phyloP scores from a whole-genome alignment of 2,888 invertebrate species.

The Tiliacea citrago region DNA sequence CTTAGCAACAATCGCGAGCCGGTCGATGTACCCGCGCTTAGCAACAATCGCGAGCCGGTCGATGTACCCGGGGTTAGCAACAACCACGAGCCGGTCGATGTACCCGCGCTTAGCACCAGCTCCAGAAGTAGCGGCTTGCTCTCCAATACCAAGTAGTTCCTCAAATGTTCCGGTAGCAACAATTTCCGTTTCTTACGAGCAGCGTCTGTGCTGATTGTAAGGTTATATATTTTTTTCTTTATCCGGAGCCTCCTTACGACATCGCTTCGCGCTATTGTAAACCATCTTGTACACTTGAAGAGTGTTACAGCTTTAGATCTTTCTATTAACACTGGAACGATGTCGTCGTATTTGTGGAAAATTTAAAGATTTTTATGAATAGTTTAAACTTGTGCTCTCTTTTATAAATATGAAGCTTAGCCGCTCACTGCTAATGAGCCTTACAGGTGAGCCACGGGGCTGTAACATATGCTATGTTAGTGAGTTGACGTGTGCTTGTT shows the following conservation, averaged over 20 bases:
- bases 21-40: too few species aligned
- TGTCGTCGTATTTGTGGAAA: neutral
- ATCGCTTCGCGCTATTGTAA: neutral
- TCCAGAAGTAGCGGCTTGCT: neutral
- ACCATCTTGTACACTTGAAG: neutral
- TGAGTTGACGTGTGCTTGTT: constrained; percentile 69
- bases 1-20: too few species aligned
- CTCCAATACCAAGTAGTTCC: neutral
- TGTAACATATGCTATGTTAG: neutral
- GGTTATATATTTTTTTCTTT: neutral
- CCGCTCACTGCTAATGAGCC: neutral
- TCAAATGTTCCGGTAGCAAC: neutral
- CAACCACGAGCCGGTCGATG: neutral
- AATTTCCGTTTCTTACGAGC: neutral
- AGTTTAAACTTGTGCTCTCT: neutral
- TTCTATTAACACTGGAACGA: neutral
- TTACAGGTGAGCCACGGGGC: neutral
- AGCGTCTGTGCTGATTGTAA: neutral
- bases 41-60: constrained; percentile 11
- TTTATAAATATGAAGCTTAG: neutral
- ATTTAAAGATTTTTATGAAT: neutral
- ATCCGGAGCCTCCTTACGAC: neutral
- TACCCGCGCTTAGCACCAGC: neutral
- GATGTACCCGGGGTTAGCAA: too few species aligned
- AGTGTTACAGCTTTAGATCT: neutral